These are phyloP conservation scores for Gorsachius magnificus DNA, from an alignment of 2,797 vertebrate genomes.

Conservation along the genomic window DNA sequence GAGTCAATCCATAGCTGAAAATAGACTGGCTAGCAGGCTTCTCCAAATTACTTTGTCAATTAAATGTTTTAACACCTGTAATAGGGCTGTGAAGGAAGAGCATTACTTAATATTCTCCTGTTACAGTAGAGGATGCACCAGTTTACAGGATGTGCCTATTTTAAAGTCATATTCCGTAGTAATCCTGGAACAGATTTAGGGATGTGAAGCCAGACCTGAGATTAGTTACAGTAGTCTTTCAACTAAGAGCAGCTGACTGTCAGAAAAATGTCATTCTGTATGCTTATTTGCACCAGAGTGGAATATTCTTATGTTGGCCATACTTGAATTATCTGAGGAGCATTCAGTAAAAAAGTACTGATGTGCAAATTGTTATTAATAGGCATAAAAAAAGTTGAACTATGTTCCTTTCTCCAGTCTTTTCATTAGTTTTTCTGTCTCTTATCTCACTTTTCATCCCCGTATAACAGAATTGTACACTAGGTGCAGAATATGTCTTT, in stretches of 20 bases:
- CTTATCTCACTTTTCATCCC: neutral
- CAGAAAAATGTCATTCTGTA: neutral
- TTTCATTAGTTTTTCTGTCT: neutral
- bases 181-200: neutral
- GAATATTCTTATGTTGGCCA: neutral
- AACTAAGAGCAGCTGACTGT: neutral
- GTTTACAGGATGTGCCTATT: neutral
- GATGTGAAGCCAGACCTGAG: neutral
- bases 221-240: neutral
- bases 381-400: neutral
- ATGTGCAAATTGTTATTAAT: neutral
- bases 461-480: rapidly evolving
- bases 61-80: neutral
- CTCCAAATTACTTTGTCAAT: neutral
- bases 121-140: neutral
- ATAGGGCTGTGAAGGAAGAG: neutral
- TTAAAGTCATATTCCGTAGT: neutral
- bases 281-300: neutral
- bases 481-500: neutral
- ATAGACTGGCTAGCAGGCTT: neutral
- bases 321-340: neutral
- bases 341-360: neutral
- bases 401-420: neutral
- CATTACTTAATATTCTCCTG: neutral
- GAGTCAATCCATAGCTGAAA: neutral